Evolutionary conservation across 1,140 invertebrate genomes (phyloP), one percentile per base, ranked within the genome.

Genomic region (Acromyrmex echinatior): DNA sequence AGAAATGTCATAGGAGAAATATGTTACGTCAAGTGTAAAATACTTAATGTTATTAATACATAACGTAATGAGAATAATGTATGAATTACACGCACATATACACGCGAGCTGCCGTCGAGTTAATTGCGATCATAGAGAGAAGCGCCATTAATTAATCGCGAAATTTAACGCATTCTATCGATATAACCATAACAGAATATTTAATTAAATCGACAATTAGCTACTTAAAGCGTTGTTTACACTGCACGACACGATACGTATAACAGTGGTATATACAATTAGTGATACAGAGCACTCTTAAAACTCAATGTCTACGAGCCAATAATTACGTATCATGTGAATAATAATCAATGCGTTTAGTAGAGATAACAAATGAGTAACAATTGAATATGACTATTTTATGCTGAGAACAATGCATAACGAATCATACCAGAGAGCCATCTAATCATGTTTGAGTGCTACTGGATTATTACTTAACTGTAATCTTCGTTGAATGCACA

Each of bases 131-230:
- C 56, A 84, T 56, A 63, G 80, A 62, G 56, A 16, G 16, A 73
- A 82, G 79, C 21, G 39, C 62, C 70, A 84, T 84, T 84, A 84
- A 84, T 84, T 84, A 74, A 74, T 84, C 58, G 56, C n/a, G n/a
- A 84, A 84, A 84, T 84, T 84, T 84, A 63, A 76, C 25, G 28
- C 70, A 76, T 63, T 84, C 70, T 76, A 68, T 84, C 39, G 68
- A 62, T 74, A 74, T 62, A 80, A 7, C 56, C 25, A 49, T 76
- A 35, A 25, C 12, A 62, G 14, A 76, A 84, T 84, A 84, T 84
- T 76, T 84, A 74, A 84, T 84, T 74, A 84, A 76, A 84, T 84
- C 80, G 56, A 7, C 70, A 76, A 84, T 84, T 84, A 82, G 39
- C 56, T 62, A 63, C 70, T 84, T 76, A 74, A 70, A 60, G 39